phyloP scores from a whole-genome alignment of 2,797 vertebrate genomes.

The Tiaroga cobitis region DNA sequence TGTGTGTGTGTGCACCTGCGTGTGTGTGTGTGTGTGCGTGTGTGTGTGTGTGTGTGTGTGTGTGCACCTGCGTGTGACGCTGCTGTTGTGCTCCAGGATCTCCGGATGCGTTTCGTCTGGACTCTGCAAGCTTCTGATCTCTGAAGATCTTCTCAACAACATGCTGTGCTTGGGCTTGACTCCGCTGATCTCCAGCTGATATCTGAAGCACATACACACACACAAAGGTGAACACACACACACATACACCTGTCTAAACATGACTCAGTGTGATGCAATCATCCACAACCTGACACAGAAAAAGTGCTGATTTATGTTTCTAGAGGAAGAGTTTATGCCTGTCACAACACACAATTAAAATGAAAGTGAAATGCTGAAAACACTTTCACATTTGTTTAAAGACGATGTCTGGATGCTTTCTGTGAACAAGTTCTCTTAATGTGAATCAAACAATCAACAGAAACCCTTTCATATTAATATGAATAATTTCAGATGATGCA shows the following conservation, averaged over 20 bases:
- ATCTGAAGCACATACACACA: slow-evolving; percentile 14
- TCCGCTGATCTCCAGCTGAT: slow-evolving; percentile 3
- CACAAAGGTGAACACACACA: no score
- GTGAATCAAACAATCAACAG: background rate
- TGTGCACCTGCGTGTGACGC: background rate
- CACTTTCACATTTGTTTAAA: background rate
- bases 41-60: no score
- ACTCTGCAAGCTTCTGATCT: slow-evolving; percentile 57
- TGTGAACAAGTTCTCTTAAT: background rate
- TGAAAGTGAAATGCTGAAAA: background rate
- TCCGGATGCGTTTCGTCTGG: slow-evolving; percentile 65
- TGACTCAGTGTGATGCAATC: no score
- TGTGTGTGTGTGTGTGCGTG: no score
- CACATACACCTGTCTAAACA: no score
- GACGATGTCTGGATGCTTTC: background rate
- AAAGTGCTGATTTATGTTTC: background rate
- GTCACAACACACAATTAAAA: background rate
- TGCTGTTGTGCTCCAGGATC: slow-evolving; percentile 16
- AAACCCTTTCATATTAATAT: background rate
- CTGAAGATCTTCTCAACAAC: slow-evolving; percentile 42
- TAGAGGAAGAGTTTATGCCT: background rate
- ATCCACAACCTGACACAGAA: no score
- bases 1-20: fast-evolving
- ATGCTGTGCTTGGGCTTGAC: slow-evolving; percentile 49
- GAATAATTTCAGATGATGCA: no score